Percentiles rank a stretch among this genome's conserved stretches.
Conservation (phyloP, 2,888 invertebrate species). For the Helobdella robusta region DNA sequence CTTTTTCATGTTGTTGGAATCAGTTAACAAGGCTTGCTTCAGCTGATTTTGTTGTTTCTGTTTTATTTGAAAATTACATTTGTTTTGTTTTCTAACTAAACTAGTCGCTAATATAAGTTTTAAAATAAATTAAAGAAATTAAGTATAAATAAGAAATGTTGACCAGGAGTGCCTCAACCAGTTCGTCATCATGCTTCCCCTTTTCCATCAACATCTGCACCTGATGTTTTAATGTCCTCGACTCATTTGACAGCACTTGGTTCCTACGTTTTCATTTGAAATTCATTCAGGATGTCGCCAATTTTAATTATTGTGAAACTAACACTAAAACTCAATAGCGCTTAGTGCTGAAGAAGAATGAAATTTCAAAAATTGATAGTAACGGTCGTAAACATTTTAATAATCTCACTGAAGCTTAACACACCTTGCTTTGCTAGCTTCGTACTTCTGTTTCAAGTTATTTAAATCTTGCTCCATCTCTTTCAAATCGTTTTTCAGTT, state of each 20-base stretch:
- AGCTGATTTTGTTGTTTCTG: conserved; percentile 15
- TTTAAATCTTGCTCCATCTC: conserved; percentile 43
- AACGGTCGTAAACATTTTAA: too few species aligned
- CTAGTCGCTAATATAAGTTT: background rate
- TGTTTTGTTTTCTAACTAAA: background rate
- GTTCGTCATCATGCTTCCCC: conserved; percentile 49
- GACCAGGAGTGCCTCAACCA: conserved; percentile 48
- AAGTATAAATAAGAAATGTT: background rate
- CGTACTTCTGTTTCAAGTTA: conserved; percentile 43
- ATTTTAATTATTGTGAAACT: too few species aligned
- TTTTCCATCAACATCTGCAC: conserved; percentile 46
- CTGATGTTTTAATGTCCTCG: conserved; percentile 45
- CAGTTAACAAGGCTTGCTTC: conserved; percentile 17
- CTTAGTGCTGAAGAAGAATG: too few species aligned
- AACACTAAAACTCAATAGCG: too few species aligned
- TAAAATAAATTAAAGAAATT: background rate
- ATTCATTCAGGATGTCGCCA: too few species aligned
- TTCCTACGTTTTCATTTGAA: conserved; percentile 42
- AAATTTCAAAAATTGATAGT: too few species aligned
- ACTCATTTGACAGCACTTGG: conserved; percentile 45
- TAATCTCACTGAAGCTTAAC: too few species aligned
- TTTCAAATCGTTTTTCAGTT: conserved; percentile 41
- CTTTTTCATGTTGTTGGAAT: too few species aligned
- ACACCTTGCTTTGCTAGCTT: conserved; percentile 48
- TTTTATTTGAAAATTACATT: background rate